Evolutionary conservation across 2,888 invertebrate genomes (phyloP), one percentile per base, ranked within the genome.

Genomic region (Oithona nana): DNA sequence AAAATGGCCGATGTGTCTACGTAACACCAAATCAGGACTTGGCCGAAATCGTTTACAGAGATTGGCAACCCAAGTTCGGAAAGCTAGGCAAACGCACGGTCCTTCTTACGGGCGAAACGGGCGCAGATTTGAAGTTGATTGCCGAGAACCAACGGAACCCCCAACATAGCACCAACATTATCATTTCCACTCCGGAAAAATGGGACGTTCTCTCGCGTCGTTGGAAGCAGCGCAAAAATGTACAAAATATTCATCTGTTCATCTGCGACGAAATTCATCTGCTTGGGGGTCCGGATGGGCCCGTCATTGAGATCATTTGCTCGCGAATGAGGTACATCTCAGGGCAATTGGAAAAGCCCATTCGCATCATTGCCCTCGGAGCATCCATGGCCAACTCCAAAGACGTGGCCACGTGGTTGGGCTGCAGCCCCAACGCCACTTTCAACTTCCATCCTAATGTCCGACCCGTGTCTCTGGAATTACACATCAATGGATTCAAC

Each of bases 361-460:
- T 95, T 66, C 80, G 97, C 20, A 92, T 99, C 62, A 83, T 99
- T 31, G 93, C 95, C 0, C 75, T 99, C 16, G 89, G 92, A 2
- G 84, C 93, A 0, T 93, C 97, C 0, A 76, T 98, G 58, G 87
- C 90, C 20, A 95, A 97, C 76, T 94, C 97, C 0, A 82, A 88
- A 66, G 95, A 97, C 74, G 83, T 94, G 3, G 86, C 93, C 0
- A 89, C 92, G 71, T 97, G 97, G 97, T 76, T 97, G 52, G 95
- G 95, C 24, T 94, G 94, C 70, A 86, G 85, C 68, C 82, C 92
- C 1, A 88, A 90, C 68, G 83, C 86, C 28, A 88, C 92, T 1
- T 99, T 97, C 76, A 99, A 98, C 77, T 99, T 99, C 76, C 95
- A 97, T 71, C 97, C 98, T 0, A 93, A 90, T 70, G 95, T 97